These are phyloP conservation scores for Graptemys geographica DNA, from an alignment of 2,797 vertebrate species.

Conservation along the genomic window DNA sequence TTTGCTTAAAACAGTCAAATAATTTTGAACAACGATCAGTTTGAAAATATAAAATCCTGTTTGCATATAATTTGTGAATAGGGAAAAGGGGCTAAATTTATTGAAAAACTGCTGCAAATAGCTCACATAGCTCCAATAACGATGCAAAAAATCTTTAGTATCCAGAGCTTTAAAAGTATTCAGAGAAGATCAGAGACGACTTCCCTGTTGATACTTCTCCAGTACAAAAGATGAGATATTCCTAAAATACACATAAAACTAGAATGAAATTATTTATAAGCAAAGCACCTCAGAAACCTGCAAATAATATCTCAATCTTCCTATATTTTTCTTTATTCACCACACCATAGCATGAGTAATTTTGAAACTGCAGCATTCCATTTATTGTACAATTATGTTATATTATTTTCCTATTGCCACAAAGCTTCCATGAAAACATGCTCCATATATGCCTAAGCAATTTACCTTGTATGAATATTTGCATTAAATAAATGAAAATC, in stretches of 20 bases:
- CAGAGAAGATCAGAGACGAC: constrained; percentile 19
- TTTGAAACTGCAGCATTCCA: constrained; percentile 75
- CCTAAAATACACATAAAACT: constrained; percentile 65
- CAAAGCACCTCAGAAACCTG: constrained; percentile 64
- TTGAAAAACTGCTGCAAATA: background rate
- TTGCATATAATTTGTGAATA: constrained; percentile 11
- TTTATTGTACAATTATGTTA: constrained; percentile 82
- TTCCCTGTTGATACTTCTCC: constrained; percentile 55
- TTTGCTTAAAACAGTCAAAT: constrained; percentile 28
- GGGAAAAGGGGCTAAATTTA: constrained; percentile 4
- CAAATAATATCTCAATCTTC: constrained; percentile 66
- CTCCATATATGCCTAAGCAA: constrained; percentile 77
- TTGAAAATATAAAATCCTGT: background rate
- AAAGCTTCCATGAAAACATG: constrained; percentile 77
- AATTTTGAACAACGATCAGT: constrained; percentile 20
- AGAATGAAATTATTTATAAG: constrained; percentile 73
- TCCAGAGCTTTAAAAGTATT: constrained; percentile 55
- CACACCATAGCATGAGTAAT: constrained; percentile 68
- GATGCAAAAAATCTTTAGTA: constrained; percentile 55
- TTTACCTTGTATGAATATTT: constrained; percentile 82
- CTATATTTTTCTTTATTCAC: constrained; percentile 68
- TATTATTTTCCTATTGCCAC: constrained; percentile 81
- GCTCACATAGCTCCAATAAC: constrained; percentile 48
- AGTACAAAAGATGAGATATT: constrained; percentile 65
- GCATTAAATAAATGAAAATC: constrained; percentile 85